Evolutionary conservation across 2,888 invertebrate species (phyloP).

Genomic region (Isoperla grammatica): DNA sequence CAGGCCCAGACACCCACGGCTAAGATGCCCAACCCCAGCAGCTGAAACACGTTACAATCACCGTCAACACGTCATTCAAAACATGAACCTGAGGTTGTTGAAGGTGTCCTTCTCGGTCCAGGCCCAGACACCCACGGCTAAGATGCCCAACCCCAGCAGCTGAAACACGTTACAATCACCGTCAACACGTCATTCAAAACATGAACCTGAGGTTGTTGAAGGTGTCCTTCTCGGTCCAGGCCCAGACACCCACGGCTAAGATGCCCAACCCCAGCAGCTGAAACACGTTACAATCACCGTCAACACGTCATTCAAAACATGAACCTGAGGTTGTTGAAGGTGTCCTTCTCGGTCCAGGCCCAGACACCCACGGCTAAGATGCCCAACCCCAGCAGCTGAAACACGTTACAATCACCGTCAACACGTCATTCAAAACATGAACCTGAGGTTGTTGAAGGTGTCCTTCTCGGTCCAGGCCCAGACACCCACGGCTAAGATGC

Average conservation of each 20-base stretch:
- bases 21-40: slow-evolving; percentile 79
- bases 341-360: slow-evolving; percentile 65
- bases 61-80: too few relatives aligned
- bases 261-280: slow-evolving; percentile 83
- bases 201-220: slow-evolving; percentile 90
- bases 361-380: slow-evolving; percentile 89
- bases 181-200: too few relatives aligned
- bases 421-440: too few relatives aligned
- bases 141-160: slow-evolving; percentile 80
- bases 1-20: slow-evolving; percentile 96
- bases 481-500: slow-evolving; percentile 82
- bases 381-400: slow-evolving; percentile 78
- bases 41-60: slow-evolving; percentile 52
- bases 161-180: slow-evolving; percentile 47
- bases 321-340: too few relatives aligned
- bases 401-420: too few relatives aligned
- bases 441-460: too few relatives aligned
- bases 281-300: slow-evolving; percentile 40
- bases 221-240: slow-evolving; percentile 96
- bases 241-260: slow-evolving; percentile 91
- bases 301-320: too few relatives aligned
- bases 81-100: slow-evolving; percentile 84
- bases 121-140: slow-evolving; percentile 93
- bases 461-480: slow-evolving; percentile 76
- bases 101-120: slow-evolving; percentile 98